These are phyloP conservation scores for Silurus aristotelis DNA, from an alignment of 2,797 vertebrate species.

Conservation along the genomic window DNA sequence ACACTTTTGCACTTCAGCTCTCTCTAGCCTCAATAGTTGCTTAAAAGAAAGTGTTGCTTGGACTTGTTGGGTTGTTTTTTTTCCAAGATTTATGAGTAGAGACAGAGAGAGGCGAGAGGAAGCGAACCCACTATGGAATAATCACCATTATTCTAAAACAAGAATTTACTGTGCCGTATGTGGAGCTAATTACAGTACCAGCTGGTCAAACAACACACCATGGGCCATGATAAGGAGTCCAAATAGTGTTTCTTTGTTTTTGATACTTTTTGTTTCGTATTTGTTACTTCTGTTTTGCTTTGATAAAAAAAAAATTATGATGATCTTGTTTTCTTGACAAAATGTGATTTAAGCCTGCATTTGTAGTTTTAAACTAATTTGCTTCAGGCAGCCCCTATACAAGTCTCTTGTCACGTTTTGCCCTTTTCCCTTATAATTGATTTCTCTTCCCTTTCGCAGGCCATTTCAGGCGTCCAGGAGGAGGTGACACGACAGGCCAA, in stretches of 20 bases:
- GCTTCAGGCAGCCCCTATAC: not conserved
- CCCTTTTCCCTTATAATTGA: not conserved
- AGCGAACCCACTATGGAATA: not conserved
- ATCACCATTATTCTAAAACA: not conserved
- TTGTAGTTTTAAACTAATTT: constrained; percentile 12
- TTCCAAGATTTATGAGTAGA: constrained; percentile 17
- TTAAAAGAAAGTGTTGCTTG: constrained; percentile 16
- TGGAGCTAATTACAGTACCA: constrained; percentile 30
- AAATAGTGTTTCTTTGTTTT: constrained; percentile 19
- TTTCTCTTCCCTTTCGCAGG: constrained; percentile 69
- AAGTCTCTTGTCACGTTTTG: not conserved
- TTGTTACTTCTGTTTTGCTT: constrained; percentile 21
- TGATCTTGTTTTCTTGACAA: constrained; percentile 24
- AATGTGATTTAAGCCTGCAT: not conserved
- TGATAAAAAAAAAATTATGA: not conserved
- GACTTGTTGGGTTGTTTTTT: not conserved
- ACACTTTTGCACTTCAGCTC: not conserved
- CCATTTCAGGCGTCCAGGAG: constrained; percentile 95
- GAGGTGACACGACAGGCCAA: constrained; percentile 88
- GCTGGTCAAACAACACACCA: constrained; percentile 36
- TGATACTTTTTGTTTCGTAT: constrained; percentile 10
- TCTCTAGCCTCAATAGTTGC: not conserved
- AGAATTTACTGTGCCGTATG: constrained; percentile 47
- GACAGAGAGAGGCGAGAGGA: not conserved
- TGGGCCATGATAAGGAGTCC: not conserved